Evolutionary conservation across 2,113 vertebrate species (phyloP).

Genomic region (Colinus virginianus): DNA sequence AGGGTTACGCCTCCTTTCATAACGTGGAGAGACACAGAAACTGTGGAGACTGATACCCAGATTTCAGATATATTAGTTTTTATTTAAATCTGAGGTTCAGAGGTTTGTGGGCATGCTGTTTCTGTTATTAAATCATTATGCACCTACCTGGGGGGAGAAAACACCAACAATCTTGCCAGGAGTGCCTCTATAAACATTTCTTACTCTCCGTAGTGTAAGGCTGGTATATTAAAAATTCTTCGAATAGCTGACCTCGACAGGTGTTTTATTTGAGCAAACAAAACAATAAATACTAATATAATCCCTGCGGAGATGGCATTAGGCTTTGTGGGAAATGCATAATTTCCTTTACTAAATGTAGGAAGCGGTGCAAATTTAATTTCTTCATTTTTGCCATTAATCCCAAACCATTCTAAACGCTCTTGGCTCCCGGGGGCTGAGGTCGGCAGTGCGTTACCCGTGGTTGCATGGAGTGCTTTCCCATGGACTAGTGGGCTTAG

Average conservation of each 20-base stretch:
- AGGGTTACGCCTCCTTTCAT: slow-evolving; percentile 59
- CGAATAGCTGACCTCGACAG: slow-evolving; percentile 61
- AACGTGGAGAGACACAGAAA: slow-evolving; percentile 25
- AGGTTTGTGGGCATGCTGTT: slow-evolving; percentile 72
- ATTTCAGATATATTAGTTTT: slow-evolving; percentile 72
- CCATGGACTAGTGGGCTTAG: not conserved
- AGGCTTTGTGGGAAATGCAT: slow-evolving; percentile 68
- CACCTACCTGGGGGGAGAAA: slow-evolving; percentile 52
- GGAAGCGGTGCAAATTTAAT: slow-evolving; percentile 61
- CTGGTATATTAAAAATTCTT: slow-evolving; percentile 74
- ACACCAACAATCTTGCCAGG: slow-evolving; percentile 37
- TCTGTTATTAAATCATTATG: slow-evolving; percentile 75
- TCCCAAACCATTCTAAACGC: slow-evolving; percentile 28
- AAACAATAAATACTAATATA: slow-evolving; percentile 73
- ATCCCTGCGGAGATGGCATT: slow-evolving; percentile 59
- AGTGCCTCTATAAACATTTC: slow-evolving; percentile 64
- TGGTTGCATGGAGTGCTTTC: not conserved
- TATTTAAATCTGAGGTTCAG: slow-evolving; percentile 68
- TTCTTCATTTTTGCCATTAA: slow-evolving; percentile 64
- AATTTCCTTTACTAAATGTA: slow-evolving; percentile 61
- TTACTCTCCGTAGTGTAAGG: slow-evolving; percentile 42
- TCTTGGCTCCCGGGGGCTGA: not conserved
- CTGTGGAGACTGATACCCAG: slow-evolving; percentile 36
- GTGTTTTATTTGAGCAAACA: slow-evolving; percentile 72
- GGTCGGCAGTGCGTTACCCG: not conserved